Evolutionary conservation across 2,113 vertebrate species (phyloP), one percentile per base, ranked within the genome.

Genomic region (Grantiella picta): DNA sequence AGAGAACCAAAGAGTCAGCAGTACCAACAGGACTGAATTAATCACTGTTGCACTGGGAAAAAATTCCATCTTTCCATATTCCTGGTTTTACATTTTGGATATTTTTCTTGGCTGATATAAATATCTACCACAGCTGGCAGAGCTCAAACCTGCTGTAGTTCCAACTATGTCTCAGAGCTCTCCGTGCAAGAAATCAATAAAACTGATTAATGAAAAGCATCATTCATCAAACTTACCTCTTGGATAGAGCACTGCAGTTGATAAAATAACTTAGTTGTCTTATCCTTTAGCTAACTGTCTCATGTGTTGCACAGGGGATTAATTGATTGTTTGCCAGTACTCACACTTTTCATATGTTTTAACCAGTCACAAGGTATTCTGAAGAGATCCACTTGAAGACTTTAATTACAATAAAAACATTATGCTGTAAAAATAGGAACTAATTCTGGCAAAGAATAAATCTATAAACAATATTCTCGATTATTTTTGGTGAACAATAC

Each of bases 141-240:
- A 82, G 12, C 50, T 83, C 45, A 94, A 84, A 60, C 38, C 56
- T 84, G 31, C 84, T 24, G 23, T 33, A 63, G 79, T 23, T 90
- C 57, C 60, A n/a, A 78, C 87, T 93, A 22, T 28, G 56, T 60
- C 68, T 95, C 80, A 95, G 80, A 94, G 31, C 12, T 89, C 90
- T 95, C 63, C 56, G 40, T 28, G 13, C 15, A 80, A 89, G 65
- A 89, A 96, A 97, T 95, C 92, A 97, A 95, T 93, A 90, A 60
- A 95, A 54, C 20, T 91, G 72, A 96, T 94, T 94, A 70, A 95
- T 81, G 81, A 82, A 93, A 96, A 90, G 7, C 53, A 92, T 89
- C 65, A 52, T 73, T 93, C 68, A 84, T 91, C 81, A 93, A 82
- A 82, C 9, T 14, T 52, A 70, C 42, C 69, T 84, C 76, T 90